These are phyloP conservation scores for Phalacrocorax brasilianus DNA, from an alignment of 2,113 vertebrate genomes.

Conservation along the genomic window DNA sequence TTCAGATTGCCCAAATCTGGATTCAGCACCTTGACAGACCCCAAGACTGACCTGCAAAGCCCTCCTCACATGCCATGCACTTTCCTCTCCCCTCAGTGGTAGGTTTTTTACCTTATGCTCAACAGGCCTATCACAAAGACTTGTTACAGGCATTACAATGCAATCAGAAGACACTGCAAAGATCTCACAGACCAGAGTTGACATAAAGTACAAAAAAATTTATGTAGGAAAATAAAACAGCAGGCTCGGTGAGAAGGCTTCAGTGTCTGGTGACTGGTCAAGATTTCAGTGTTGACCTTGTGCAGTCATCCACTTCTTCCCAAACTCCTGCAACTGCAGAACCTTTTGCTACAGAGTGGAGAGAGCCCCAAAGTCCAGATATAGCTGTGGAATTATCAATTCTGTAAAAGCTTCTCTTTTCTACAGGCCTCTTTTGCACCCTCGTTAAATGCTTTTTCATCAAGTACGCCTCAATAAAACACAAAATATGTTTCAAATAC, in stretches of 20 bases:
- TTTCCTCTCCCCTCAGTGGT: not conserved
- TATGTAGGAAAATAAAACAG: not conserved
- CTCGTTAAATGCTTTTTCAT: conserved; percentile 10
- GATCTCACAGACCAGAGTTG: not conserved
- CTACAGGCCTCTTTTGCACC: not conserved
- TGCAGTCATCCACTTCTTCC: not conserved
- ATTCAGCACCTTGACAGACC: not conserved
- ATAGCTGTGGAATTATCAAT: not conserved
- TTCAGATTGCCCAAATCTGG: not conserved
- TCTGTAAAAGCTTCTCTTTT: not conserved
- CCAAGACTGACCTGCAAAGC: not conserved
- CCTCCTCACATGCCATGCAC: not conserved
- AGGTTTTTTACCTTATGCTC: accelerated
- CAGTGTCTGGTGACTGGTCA: not conserved
- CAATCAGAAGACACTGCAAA: not conserved
- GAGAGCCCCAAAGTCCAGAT: not conserved
- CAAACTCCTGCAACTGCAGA: not conserved
- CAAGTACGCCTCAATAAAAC: not conserved
- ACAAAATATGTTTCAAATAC: not conserved
- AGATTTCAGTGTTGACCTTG: not conserved
- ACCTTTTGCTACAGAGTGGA: not conserved
- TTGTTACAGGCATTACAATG: not conserved
- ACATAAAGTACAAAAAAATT: not conserved
- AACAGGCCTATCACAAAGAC: accelerated
- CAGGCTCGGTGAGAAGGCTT: not conserved